Base-by-base conservation (phyloP, 53 echinoderm and acorn worm genomes). In the Echinarachnius parma region DNA sequence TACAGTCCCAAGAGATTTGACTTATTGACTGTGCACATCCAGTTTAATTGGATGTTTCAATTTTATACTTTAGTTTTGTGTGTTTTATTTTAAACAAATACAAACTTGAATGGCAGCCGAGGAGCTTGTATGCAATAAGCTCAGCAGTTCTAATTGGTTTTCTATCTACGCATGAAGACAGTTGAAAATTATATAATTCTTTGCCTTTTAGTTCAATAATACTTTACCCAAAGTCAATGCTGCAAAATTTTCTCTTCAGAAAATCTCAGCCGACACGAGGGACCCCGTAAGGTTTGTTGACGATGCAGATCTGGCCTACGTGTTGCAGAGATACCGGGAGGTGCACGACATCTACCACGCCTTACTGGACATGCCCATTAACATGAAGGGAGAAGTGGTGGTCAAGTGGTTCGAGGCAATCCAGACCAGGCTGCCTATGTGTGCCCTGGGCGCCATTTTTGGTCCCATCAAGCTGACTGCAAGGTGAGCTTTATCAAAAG, bases 371-470 rank as follows among this genome's bases (percentile, higher is more conserved):
- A 91, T 96, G 91, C 96, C 91, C 5, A 87, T 86, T 37, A 96
- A 84, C 56, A 84, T 91, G 81, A 78, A 87, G 32, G 96, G 96
- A 23, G 96, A 96, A 61, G 91, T 96, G 4, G 80, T 82, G 1
- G 88, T 96, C 44, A 96, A 96, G 77, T 96, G 96, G 96, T 96
- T 87, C 61, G 96, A 96, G 63, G 87, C 75, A 77, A 34, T 96
- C 45, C 87, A 96, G 62, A 96, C 96, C 28, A 82, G 91, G 24
- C 62, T 96, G 21, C 96, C 96, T 21, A 91, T 96, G 87, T 91
- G 90, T 52, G 82, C 84, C 20, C 44, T 94, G 55, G 94, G 89
- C 21, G 94, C 94, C 42, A 62, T 86, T 18, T 83, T 94, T 39
- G 94, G 89, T 59, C 94, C 94, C 1, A 46, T 94, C 19, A 77